phyloP scores from a whole-genome alignment of 2,888 invertebrate genomes.

The Liopterus haemorrhoidalis region DNA sequence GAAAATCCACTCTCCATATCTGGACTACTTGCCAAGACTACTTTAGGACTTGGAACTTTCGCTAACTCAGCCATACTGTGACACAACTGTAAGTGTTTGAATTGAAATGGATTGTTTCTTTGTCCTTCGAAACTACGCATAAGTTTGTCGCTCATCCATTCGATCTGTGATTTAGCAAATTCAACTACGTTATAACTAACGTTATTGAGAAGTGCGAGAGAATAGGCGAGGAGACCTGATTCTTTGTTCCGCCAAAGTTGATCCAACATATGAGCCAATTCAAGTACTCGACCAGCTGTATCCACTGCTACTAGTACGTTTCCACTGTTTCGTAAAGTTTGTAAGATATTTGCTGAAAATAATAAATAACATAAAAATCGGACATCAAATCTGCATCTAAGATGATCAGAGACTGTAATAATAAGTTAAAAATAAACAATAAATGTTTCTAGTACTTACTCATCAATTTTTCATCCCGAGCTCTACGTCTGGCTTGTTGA shows the following conservation, averaged over 20 bases:
- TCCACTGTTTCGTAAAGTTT: slow-evolving; percentile 88
- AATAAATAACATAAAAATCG: too few species aligned
- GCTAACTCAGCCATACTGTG: slow-evolving; percentile 84
- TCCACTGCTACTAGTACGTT: slow-evolving; percentile 94
- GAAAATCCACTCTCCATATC: slow-evolving; percentile 96
- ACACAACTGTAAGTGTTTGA: slow-evolving; percentile 88
- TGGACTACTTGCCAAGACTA: slow-evolving; percentile 89
- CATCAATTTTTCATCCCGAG: slow-evolving; percentile 94
- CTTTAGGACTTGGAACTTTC: slow-evolving; percentile 85
- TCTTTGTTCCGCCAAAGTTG: slow-evolving; percentile 93
- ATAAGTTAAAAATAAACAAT: slow-evolving; percentile 6
- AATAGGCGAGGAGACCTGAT: slow-evolving; percentile 91
- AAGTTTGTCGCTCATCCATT: slow-evolving; percentile 99
- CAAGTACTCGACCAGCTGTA: slow-evolving; percentile 93
- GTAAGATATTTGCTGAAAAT: slow-evolving; percentile 77
- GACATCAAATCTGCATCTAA: too few species aligned
- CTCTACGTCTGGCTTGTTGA: slow-evolving; percentile 81
- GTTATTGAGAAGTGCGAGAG: slow-evolving; percentile 87
- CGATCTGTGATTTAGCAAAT: slow-evolving; percentile 97
- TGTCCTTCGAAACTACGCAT: slow-evolving; percentile 89
- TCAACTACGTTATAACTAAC: slow-evolving; percentile 98
- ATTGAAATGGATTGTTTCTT: slow-evolving; percentile 91
- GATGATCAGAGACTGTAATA: too few species aligned
- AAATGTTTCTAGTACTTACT: slow-evolving; percentile 52
- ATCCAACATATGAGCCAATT: slow-evolving; percentile 93